phyloP scores from a whole-genome alignment of 2,888 invertebrate species.

The Drosophila yooni region DNA sequence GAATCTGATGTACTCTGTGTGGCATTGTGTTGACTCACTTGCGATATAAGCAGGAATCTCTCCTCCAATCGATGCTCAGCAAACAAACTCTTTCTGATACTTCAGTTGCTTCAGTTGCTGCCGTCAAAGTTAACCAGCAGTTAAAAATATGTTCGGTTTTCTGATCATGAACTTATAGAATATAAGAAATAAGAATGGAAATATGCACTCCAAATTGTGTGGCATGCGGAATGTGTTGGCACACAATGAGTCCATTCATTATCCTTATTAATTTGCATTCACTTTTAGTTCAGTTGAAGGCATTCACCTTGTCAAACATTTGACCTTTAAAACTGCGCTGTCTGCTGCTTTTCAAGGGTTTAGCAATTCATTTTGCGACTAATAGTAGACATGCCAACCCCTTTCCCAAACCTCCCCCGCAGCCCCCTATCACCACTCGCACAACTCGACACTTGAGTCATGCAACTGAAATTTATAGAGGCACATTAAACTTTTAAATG shows the following conservation, averaged over 20 bases:
- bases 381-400: slow-evolving; percentile 51
- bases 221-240: slow-evolving; percentile 1
- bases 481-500: slow-evolving; percentile 81
- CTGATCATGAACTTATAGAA: background rate
- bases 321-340: slow-evolving; percentile 55
- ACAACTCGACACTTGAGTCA: slow-evolving; percentile 58
- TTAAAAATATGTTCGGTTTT: background rate
- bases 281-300: slow-evolving; percentile 41
- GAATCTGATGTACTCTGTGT: background rate
- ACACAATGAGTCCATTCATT: slow-evolving; percentile 3
- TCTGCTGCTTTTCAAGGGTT: slow-evolving; percentile 21
- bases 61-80: background rate
- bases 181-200: background rate
- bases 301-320: slow-evolving; percentile 42
- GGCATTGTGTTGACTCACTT: background rate
- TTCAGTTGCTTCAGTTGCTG: background rate
- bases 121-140: background rate
- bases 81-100: background rate
- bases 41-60: background rate
- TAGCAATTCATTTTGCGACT: slow-evolving; percentile 72
- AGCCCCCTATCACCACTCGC: background rate
- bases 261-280: slow-evolving; percentile 4
- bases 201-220: background rate
- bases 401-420: background rate
- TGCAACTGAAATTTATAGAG: slow-evolving; percentile 79